Base-by-base conservation (phyloP, 2,797 vertebrate species). In the Mionectes olivaceus region DNA sequence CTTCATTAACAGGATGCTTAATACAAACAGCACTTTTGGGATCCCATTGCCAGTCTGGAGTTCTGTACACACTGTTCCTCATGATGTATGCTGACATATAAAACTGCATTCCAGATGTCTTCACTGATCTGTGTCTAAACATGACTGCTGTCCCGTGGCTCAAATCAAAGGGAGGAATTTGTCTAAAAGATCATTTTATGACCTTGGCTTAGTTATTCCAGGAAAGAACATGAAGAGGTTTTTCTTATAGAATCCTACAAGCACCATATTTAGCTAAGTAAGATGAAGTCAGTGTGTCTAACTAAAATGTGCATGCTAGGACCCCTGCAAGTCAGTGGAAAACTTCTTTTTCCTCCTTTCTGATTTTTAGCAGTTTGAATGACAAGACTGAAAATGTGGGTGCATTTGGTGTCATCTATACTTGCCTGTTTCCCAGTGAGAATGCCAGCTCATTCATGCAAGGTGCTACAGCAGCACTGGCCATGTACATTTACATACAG, bases 21-120 rank as follows among this genome's bases (percentile, higher is more conserved):
- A 93, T 59, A 52, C 49, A 59, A 89, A 83, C 70, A 77, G 30
- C 13, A 16, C 69, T 92, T 93, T 11, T 53, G 59, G 73, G 73
- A 91, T 76, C 49, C 30, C 2, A 9, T 53, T 88, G 83, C 33
- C 83, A 79, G 19, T 70, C 43, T 77, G 77, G 52, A 89, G 77
- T 64, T 93, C 77, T 78, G 87, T 79, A 92, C 76, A 46, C 41
- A 11, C 50, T 78, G 77, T 94, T 90, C 87, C 57, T 95, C 16
- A 14, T 53, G 44, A 43, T 83, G 55, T 63, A 85, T 30, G 24
- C 68, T 91, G 80, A 93, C 76, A 67, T 56, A 39, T 16, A 91
- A 74, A 93, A n/a, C 85, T 87, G 28, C 30, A 56, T 79, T 83
- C 93, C 93, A 95, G 83, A 90, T 95, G 84, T 84, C 56, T 88